Conservation (phyloP, 2,888 invertebrate species). For the Kryphioiulus occultus region DNA sequence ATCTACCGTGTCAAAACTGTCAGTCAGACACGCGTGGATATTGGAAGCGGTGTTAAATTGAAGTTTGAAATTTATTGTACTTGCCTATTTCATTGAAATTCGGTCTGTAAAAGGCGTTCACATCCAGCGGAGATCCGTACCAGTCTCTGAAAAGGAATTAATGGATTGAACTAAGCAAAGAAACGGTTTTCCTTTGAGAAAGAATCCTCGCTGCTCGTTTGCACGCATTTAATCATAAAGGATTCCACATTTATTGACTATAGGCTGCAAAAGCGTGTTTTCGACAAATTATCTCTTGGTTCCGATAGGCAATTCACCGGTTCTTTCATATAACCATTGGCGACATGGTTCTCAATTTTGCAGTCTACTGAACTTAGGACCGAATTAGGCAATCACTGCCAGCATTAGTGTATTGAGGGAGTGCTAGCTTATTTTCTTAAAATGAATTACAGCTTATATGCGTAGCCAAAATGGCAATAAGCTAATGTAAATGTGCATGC, state of each 20-base stretch:
- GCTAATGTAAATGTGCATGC: neutral
- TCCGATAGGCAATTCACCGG: too few relatives aligned
- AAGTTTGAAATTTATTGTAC: constrained; percentile 53
- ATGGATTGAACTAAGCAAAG: neutral
- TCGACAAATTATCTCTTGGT: neutral
- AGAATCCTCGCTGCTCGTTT: too few relatives aligned
- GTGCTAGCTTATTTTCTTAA: neutral
- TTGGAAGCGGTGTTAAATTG: neutral
- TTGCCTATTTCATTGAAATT: constrained; percentile 91
- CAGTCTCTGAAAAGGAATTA: constrained; percentile 58
- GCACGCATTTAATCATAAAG: too few relatives aligned
- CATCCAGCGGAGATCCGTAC: constrained; percentile 75
- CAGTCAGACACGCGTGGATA: neutral
- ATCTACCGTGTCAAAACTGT: neutral
- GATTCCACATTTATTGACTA: neutral
- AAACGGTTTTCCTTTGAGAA: neutral
- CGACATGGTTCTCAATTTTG: neutral
- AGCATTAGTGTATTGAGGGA: neutral
- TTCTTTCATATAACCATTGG: too few relatives aligned
- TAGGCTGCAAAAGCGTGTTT: neutral
- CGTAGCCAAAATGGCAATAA: too few relatives aligned
- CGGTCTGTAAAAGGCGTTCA: constrained; percentile 94
- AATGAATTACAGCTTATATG: neutral
- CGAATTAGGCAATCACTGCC: neutral
- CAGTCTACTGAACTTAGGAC: neutral